Evolutionary conservation across 2,888 invertebrate species (phyloP).

Genomic region (Masnerella sp.): DNA sequence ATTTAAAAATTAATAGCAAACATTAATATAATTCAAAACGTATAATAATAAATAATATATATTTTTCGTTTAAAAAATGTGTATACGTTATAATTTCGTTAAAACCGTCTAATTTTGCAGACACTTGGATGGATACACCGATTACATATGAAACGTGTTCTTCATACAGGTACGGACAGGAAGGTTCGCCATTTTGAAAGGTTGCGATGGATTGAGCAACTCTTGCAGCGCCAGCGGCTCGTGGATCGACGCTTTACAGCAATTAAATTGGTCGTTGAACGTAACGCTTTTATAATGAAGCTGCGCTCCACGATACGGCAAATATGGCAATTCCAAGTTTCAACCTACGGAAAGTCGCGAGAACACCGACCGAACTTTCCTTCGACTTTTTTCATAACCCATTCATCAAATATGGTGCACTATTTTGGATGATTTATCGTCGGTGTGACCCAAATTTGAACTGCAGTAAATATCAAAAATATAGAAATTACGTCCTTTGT

Average conservation of each 20-base stretch:
- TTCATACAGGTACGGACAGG: slow-evolving; percentile 38
- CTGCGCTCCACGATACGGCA: slow-evolving; percentile 40
- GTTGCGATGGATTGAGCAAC: slow-evolving; percentile 61
- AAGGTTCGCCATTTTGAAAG: slow-evolving; percentile 62
- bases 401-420: not conserved
- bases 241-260: slow-evolving; percentile 57
- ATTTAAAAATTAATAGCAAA: too few relatives aligned
- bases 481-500: too few relatives aligned
- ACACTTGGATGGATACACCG: slow-evolving; percentile 4
- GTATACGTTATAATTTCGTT: not conserved
- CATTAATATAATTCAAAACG: too few relatives aligned
- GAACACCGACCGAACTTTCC: slow-evolving; percentile 53
- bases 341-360: slow-evolving; percentile 48
- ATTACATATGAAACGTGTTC: slow-evolving; percentile 30
- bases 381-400: slow-evolving; percentile 34
- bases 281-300: slow-evolving; percentile 64
- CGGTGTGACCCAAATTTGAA: too few relatives aligned
- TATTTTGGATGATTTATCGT: too few relatives aligned
- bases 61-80: not conserved
- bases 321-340: slow-evolving; percentile 54
- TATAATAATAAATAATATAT: too few relatives aligned
- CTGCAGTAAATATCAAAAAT: too few relatives aligned
- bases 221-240: slow-evolving; percentile 50
- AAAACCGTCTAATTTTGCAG: slow-evolving; percentile 2
- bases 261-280: slow-evolving; percentile 64